These are phyloP conservation scores for Tholera decimalis DNA, from an alignment of 2,888 invertebrate species.

Conservation along the genomic window DNA sequence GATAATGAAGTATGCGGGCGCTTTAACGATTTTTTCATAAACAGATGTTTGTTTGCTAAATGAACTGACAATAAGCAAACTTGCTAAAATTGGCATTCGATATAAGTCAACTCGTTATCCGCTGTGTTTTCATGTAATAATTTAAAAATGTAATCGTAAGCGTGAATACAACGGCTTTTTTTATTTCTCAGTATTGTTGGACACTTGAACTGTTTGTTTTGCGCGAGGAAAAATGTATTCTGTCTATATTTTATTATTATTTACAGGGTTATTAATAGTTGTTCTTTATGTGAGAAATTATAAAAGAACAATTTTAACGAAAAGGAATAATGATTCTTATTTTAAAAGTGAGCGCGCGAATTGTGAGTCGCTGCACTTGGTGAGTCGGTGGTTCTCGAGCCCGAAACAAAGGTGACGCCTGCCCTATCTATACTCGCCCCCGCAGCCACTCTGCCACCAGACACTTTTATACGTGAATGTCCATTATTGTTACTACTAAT, in stretches of 20 bases:
- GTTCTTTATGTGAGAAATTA: conserved; percentile 8
- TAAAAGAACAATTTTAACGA: conserved; percentile 33
- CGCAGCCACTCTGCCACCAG: conserved; percentile 69
- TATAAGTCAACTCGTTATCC: background rate
- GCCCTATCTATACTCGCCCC: conserved; percentile 80
- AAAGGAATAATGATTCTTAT: conserved; percentile 63
- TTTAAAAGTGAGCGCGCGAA: conserved; percentile 64
- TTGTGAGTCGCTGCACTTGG: conserved; percentile 67
- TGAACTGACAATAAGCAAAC: conserved; percentile 6
- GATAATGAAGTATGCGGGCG: conserved; percentile 64
- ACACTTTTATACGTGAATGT: conserved; percentile 78
- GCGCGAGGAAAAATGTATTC: background rate
- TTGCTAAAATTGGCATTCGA: conserved; percentile 23
- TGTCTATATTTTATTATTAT: background rate
- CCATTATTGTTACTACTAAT: conserved; percentile 67
- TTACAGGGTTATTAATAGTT: conserved; percentile 7
- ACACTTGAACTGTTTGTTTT: background rate
- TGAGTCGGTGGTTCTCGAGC: conserved; percentile 10
- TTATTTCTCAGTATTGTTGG: background rate
- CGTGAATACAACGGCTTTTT: conserved; percentile 5
- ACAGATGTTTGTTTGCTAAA: conserved; percentile 15
- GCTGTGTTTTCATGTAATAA: conserved; percentile 13
- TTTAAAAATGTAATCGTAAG: conserved; percentile 8
- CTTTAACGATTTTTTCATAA: conserved; percentile 41
- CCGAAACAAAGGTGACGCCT: conserved; percentile 79